Evolutionary conservation across 2,113 vertebrate species (phyloP).

Genomic region (Enhydra lutris): DNA sequence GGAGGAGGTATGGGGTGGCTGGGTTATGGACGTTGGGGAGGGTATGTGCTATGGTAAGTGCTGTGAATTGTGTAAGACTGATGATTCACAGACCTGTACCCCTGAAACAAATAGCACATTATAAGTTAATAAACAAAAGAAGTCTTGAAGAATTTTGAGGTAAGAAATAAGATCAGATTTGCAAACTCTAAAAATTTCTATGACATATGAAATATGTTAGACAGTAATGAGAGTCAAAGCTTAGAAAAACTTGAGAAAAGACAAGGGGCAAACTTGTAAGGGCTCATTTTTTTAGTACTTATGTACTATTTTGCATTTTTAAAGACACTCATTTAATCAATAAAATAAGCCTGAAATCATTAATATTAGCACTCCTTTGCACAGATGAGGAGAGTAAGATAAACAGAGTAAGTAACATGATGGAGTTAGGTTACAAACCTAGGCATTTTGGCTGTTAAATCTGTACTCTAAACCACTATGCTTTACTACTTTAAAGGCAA

Average conservation of each 20-base stretch:
- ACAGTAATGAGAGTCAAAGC: neutral
- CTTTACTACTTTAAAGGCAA: neutral
- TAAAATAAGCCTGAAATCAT: neutral
- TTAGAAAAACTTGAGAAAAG: neutral
- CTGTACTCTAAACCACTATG: neutral
- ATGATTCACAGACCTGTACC: too few species aligned
- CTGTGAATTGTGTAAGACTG: too few species aligned
- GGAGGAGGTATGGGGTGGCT: too few species aligned
- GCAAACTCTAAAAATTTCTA: neutral
- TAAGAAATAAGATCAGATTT: neutral
- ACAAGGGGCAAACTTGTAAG: neutral
- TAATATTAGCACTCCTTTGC: neutral
- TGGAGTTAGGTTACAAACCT: neutral
- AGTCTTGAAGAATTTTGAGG: neutral
- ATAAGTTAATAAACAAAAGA: neutral
- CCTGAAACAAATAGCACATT: too few species aligned
- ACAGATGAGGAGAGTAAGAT: neutral
- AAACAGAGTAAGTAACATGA: neutral
- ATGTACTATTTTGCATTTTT: neutral
- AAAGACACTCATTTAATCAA: neutral
- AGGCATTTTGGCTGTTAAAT: neutral
- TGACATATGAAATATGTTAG: neutral
- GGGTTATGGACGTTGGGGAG: too few species aligned
- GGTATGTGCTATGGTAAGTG: too few species aligned
- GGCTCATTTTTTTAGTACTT: neutral